Evolutionary conservation across 1,140 invertebrate genomes (phyloP).

Genomic region (Ostrea denselamellosa): DNA sequence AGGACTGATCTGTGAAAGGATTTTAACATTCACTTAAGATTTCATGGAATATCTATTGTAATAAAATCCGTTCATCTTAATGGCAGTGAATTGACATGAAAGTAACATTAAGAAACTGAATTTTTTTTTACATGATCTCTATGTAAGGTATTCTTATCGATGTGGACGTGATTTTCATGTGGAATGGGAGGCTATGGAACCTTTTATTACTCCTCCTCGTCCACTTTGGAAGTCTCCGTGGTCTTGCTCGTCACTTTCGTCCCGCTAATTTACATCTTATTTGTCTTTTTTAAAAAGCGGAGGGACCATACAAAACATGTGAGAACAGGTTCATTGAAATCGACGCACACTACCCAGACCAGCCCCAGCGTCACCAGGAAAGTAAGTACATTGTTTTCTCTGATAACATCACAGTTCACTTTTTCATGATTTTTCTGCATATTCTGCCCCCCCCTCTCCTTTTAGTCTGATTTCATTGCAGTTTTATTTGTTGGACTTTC

Average conservation of each 20-base stretch:
- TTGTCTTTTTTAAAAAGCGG: constrained; percentile 67
- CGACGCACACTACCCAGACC: constrained; percentile 64
- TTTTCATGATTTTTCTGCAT: background rate
- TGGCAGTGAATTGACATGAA: background rate
- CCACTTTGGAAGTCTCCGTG: constrained; percentile 34
- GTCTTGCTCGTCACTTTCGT: constrained; percentile 23
- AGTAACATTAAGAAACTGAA: background rate
- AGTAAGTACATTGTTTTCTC: constrained; percentile 56
- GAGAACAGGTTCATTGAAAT: constrained; percentile 65
- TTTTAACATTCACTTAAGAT: too few species aligned
- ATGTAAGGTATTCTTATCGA: background rate
- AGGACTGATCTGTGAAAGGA: too few species aligned
- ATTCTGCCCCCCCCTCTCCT: too few species aligned
- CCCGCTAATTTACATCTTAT: constrained; percentile 54
- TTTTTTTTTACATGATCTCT: too few species aligned
- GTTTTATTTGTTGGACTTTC: too few species aligned
- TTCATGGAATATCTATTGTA: too few species aligned
- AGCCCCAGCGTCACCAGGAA: constrained; percentile 69
- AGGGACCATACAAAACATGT: constrained; percentile 66
- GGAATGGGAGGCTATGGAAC: constrained; percentile 44
- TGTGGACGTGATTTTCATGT: background rate
- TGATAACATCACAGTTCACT: background rate
- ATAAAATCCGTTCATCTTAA: too few species aligned
- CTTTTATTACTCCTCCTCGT: background rate
- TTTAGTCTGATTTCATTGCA: background rate